Evolutionary conservation across 2,797 vertebrate species (phyloP), one percentile per base, ranked within the genome.

Genomic region (Danio choprae): DNA sequence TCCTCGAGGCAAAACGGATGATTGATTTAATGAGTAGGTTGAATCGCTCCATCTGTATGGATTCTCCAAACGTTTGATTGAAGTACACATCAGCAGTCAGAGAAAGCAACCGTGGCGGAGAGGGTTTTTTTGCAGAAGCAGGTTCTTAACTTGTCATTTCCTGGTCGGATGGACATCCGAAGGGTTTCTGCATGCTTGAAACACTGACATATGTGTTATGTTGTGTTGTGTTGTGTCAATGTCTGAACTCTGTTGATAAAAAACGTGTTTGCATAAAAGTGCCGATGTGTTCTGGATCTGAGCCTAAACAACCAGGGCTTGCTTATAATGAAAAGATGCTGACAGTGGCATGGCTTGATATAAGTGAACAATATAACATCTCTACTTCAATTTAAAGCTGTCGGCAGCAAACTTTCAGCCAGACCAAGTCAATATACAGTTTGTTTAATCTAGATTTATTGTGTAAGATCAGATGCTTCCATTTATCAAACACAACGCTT

Each of bases 81-180:
- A 79, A 74, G 83, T 7, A 40, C 51, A n/a, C 40, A 51, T 38
- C 41, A 72, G 58, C 59, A 72, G 64, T 78, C 63, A 55, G 85
- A 84, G 83, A 85, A 85, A 85, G 86, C 85, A 87, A 82, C 84
- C 74, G 82, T 82, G 41, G 77, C 46, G 12, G 50, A 63, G 70
- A 36, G 70, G 86, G 48, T 4, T 12, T n/a, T 84, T 87, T 46
- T 81, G 55, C 81, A 73, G 18, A 40, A 68, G 62, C 41, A 0
- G 53, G 22, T 77, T 70, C 44, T 79, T 50, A 84, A 84, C 79
- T 62, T 60, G 60, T 60, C 71, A 63, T 75, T 59, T 75, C 48
- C 58, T 79, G 58, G 29, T 55, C 56, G 63, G 59, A 48, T 74
- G 79, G 53, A 79, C 73, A 12, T 44, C 40, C 20, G 38, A 56